Conservation (phyloP, 2,888 invertebrate genomes). For the Erebia epiphron region DNA sequence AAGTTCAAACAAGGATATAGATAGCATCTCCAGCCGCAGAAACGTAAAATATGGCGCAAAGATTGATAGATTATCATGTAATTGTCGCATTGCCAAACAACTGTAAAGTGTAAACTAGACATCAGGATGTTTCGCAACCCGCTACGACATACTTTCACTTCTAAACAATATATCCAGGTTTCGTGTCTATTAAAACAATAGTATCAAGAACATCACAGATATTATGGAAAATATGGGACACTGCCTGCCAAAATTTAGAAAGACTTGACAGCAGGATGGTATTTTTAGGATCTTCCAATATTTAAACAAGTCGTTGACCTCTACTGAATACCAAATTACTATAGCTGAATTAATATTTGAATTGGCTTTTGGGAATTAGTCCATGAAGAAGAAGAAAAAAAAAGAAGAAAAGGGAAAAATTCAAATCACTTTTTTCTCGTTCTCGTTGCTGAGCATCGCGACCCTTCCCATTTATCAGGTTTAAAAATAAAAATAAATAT, state of each 20-base stretch:
- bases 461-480: no score
- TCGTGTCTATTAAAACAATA: background rate
- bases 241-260: background rate
- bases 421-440: no score
- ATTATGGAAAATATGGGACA: background rate
- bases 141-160: slow-evolving; percentile 41
- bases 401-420: no score
- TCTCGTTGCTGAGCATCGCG: no score
- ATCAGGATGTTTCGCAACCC: slow-evolving; percentile 41
- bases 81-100: slow-evolving; percentile 39
- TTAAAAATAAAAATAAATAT: no score
- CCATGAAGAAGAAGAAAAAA: no score
- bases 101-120: slow-evolving; percentile 34
- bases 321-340: background rate
- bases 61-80: slow-evolving; percentile 31
- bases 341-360: no score
- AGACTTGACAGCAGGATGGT: background rate
- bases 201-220: background rate
- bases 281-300: no score
- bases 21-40: slow-evolving; percentile 23
- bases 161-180: slow-evolving; percentile 37
- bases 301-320: background rate
- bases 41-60: slow-evolving; percentile 19
- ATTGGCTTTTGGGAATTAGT: no score
- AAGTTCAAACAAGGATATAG: slow-evolving; percentile 20